Percentiles rank a stretch among this genome's conserved stretches.
These are phyloP conservation scores for Papilio machaon DNA, from an alignment of 1,140 invertebrate genomes.

Conservation along the genomic window DNA sequence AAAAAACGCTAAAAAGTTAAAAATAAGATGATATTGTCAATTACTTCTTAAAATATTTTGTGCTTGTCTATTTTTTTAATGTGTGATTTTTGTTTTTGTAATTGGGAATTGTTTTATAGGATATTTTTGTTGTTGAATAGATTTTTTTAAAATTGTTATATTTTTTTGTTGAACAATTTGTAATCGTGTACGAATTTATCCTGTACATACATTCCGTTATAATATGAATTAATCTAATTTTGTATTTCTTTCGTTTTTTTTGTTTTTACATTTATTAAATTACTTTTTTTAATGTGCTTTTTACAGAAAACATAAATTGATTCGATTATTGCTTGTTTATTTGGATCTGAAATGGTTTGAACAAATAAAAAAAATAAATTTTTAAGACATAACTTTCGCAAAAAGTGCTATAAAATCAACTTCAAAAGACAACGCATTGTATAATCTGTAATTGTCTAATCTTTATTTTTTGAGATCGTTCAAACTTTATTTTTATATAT, in stretches of 20 bases:
- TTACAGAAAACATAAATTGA: background rate
- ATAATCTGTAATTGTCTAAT: background rate
- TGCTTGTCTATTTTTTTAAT: background rate
- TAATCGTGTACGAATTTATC: constrained; percentile 1
- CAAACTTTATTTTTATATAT: background rate
- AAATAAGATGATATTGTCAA: background rate
- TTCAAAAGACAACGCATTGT: background rate
- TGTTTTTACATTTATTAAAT: background rate
- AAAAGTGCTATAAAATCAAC: background rate
- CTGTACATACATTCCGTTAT: constrained; percentile 9
- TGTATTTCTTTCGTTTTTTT: background rate
- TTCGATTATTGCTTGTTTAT: background rate
- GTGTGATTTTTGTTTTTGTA: background rate
- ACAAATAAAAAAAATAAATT: background rate
- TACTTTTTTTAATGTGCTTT: background rate
- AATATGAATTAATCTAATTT: background rate
- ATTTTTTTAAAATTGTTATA: background rate
- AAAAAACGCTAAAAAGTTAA: too few relatives aligned
- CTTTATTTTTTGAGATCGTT: background rate
- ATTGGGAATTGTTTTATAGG: constrained; percentile 13
- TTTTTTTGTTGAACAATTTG: background rate
- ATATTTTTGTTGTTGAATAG: constrained; percentile 7
- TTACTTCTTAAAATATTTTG: background rate
- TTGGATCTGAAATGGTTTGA: background rate
- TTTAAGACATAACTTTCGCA: background rate